A percentile compares a stretch with the other conserved stretches of the same genome.
Conservation (phyloP, 1,140 invertebrate species). For the Anastrepha ludens region DNA sequence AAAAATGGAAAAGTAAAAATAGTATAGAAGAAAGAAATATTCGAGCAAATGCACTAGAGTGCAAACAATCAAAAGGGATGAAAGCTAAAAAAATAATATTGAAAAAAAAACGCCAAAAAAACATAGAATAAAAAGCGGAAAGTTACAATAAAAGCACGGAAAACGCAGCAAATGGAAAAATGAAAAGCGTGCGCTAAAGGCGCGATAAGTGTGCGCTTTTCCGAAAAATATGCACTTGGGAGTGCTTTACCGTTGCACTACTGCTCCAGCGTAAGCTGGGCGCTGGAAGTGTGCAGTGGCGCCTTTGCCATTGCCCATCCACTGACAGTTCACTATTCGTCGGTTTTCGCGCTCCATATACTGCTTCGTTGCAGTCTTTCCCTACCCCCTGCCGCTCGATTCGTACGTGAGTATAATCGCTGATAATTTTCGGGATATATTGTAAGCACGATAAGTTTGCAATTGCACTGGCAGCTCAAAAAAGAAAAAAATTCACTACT, state of each 20-base stretch:
- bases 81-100: neutral
- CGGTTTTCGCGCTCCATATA: neutral
- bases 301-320: neutral
- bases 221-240: conserved; percentile 72
- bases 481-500: neutral
- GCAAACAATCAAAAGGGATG: conserved; percentile 51
- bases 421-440: conserved; percentile 63
- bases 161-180: neutral
- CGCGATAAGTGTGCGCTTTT: conserved; percentile 59
- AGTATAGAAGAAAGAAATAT: neutral
- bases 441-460: conserved; percentile 26
- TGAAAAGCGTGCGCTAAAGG: conserved; percentile 44
- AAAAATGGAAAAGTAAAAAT: neutral
- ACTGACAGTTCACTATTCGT: neutral
- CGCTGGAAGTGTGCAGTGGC: neutral
- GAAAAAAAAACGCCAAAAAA: no score
- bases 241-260: conserved; percentile 13
- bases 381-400: neutral
- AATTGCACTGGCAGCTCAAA: conserved; percentile 27
- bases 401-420: conserved; percentile 73
- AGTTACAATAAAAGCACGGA: neutral
- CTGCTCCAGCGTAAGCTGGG: conserved; percentile 46
- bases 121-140: neutral
- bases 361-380: neutral
- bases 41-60: conserved; percentile 65